phyloP scores from a whole-genome alignment of 2,797 vertebrate species.

The Karalla daura region DNA sequence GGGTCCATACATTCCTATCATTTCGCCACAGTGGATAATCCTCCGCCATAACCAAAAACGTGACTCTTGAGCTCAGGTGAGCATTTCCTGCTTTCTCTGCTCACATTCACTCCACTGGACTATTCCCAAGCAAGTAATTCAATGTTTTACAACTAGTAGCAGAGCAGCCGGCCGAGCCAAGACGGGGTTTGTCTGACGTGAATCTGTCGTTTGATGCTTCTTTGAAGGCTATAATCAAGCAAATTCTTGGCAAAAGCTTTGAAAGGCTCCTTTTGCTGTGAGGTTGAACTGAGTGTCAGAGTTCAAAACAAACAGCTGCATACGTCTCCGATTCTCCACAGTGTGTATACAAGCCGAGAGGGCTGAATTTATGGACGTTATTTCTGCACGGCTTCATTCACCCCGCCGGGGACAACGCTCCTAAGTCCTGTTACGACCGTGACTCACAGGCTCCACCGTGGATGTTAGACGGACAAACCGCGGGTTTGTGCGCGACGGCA shows the following conservation, averaged over 20 bases:
- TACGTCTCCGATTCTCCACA: constrained; percentile 14
- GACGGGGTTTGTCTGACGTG: not conserved
- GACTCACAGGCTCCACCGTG: constrained; percentile 42
- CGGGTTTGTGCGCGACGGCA: constrained; percentile 14
- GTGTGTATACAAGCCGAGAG: constrained; percentile 1
- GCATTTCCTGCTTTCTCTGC: not conserved
- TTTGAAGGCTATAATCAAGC: too few species aligned
- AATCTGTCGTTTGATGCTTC: not conserved
- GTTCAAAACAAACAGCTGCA: not conserved
- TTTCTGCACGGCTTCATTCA: constrained; percentile 17
- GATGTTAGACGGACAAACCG: constrained; percentile 34
- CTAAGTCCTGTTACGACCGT: constrained; percentile 35
- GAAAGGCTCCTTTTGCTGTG: not conserved
- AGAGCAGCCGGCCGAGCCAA: not conserved
- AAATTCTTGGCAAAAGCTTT: too few species aligned
- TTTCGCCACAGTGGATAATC: too few species aligned
- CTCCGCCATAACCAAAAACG: not conserved
- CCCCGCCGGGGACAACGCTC: constrained; percentile 4
- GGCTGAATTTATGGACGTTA: constrained; percentile 13
- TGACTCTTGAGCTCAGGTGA: not conserved
- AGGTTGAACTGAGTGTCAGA: not conserved
- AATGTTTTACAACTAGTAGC: not conserved
- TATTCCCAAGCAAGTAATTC: not conserved
- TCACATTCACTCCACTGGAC: not conserved
- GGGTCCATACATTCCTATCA: too few species aligned